phyloP scores from a whole-genome alignment of 2,888 invertebrate species.

The Ptychoptera contaminata region DNA sequence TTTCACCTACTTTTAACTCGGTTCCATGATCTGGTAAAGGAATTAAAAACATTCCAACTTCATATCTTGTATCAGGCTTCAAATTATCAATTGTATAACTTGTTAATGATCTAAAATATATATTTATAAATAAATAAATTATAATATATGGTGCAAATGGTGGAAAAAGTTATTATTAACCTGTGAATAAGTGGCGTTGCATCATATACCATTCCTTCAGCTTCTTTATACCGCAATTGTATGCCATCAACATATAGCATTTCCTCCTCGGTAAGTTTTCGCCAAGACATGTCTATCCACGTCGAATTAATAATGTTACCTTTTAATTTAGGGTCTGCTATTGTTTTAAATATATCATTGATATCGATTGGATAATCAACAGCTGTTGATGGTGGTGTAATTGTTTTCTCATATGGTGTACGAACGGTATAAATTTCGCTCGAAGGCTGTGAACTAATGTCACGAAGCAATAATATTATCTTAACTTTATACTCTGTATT shows the following conservation, averaged over 20 bases:
- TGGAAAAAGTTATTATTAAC: no score
- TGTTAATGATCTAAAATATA: slow-evolving; percentile 41
- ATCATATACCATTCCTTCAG: slow-evolving; percentile 66
- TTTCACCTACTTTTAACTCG: slow-evolving; percentile 56
- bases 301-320: slow-evolving; percentile 63
- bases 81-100: slow-evolving; percentile 62
- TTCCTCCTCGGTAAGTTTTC: slow-evolving; percentile 65
- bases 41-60: slow-evolving; percentile 67
- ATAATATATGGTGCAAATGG: no score
- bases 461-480: slow-evolving; percentile 62
- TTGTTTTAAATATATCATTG: slow-evolving; percentile 32
- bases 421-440: slow-evolving; percentile 61
- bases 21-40: slow-evolving; percentile 67
- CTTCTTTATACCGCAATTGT: slow-evolving; percentile 70
- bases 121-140: no score
- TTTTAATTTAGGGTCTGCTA: slow-evolving; percentile 55
- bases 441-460: slow-evolving; percentile 59
- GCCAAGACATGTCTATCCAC: slow-evolving; percentile 64
- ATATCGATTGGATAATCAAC: slow-evolving; percentile 23
- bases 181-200: slow-evolving; percentile 73
- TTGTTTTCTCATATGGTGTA: slow-evolving; percentile 40
- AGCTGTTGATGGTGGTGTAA: slow-evolving; percentile 38
- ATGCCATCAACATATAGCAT: slow-evolving; percentile 75
- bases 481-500: slow-evolving; percentile 70
- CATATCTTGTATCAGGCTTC: slow-evolving; percentile 62